Percentiles rank a stretch among this genome's conserved stretches.
Evolutionary conservation across 2,797 vertebrate species (phyloP).

Genomic region (Simalia tracyae): DNA sequence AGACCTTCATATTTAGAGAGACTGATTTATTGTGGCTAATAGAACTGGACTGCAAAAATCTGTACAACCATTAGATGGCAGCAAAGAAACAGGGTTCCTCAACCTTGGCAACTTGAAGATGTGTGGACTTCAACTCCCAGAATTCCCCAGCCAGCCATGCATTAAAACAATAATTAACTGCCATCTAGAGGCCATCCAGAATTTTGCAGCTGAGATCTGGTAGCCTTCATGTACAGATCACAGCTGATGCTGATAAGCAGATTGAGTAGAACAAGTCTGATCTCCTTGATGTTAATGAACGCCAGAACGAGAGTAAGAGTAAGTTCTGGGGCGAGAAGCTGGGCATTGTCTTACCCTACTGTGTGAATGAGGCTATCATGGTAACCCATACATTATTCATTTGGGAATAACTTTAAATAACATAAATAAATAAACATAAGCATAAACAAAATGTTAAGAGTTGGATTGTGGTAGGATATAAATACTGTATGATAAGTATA

Average conservation of each 20-base stretch:
- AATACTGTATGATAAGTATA: not conserved
- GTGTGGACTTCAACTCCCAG: too few relatives aligned
- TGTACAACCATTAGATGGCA: too few relatives aligned
- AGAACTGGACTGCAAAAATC: too few relatives aligned
- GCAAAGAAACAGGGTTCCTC: too few relatives aligned
- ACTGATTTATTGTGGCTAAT: not conserved
- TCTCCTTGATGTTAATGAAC: not conserved
- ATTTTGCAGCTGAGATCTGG: too few relatives aligned
- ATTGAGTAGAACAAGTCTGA: not conserved
- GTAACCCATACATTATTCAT: not conserved
- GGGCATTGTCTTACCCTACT: not conserved
- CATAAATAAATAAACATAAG: not conserved
- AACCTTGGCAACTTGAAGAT: too few relatives aligned
- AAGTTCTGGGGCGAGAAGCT: not conserved
- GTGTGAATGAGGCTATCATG: not conserved
- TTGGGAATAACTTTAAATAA: not conserved
- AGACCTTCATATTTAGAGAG: conserved; percentile 10
- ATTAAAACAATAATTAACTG: too few relatives aligned
- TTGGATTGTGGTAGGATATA: not conserved
- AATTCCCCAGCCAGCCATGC: too few relatives aligned
- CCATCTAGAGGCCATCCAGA: too few relatives aligned
- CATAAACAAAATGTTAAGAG: not conserved
- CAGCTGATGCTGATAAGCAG: not conserved
- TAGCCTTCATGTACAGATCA: not conserved
- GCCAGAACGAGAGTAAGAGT: not conserved